Base-by-base conservation (phyloP, 2,797 vertebrate genomes). In the Eleutherodactylus coqui region DNA sequence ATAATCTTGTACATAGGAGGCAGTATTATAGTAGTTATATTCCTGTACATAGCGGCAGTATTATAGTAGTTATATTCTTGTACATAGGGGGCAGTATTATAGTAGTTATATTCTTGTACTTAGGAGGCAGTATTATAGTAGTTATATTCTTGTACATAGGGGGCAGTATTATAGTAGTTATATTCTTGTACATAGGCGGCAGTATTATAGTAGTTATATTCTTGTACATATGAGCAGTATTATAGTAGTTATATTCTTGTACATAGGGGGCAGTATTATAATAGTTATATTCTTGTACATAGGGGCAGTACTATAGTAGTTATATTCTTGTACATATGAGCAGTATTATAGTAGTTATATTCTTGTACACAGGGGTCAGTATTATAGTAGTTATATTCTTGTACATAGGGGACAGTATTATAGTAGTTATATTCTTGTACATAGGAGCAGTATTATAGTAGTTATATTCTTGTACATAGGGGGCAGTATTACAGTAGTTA, bases 161-260 rank as follows among this genome's bases (percentile, higher is more conserved):
- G n/a, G 13, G 55, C n/a, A 60, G 55, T 60, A 60, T 60, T 60
- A 27, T 60, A 60, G 55, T 60, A 60, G 55, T 60, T 55, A 60
- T 60, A 60, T 27, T 27, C n/a, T 27, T 60, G 55, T 60, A 60
- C 11, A 60, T 64, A 67, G 62, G 32, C 2, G 24, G 62, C 32
- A 67, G 62, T 67, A 67, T 67, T 67, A 67, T 55, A 55, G 53
- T 55, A 55, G 53, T 55, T 55, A 55, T 51, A 51, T 19, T 51
- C 49, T 51, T 51, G 49, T 51, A 51, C 6, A 51, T 51, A 51
- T 16, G 49, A 51, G 49, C 0, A 51, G 49, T 51, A 51, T 51
- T 51, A 51, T 51, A 51, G 49, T 51, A 51, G 49, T 51, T 51
- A 19, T 53, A 53, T 53, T 53, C 49, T 53, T 53, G 49, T 53